Conservation (phyloP, 2,888 invertebrate genomes). For the Platynereis dumerilii region DNA sequence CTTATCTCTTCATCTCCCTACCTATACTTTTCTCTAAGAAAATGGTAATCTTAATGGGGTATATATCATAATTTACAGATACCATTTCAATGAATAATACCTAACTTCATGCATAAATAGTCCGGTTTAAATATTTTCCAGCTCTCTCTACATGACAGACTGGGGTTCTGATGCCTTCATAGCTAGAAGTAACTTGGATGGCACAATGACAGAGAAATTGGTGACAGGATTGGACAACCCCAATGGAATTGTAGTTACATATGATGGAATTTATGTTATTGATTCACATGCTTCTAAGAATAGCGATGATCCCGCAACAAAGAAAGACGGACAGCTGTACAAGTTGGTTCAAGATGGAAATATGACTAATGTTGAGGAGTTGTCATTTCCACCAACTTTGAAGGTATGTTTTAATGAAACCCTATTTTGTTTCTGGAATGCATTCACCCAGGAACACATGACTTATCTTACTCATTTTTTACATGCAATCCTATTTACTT, state of each 20-base stretch:
- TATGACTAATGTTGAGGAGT: not conserved
- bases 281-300: not conserved
- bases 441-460: too few relatives aligned
- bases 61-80: not conserved
- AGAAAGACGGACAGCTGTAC: conserved; percentile 14
- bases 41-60: not conserved
- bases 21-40: too few relatives aligned
- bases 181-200: conserved; percentile 47
- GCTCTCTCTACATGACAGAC: conserved; percentile 50
- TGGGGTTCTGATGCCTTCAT: conserved; percentile 46
- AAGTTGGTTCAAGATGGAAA: conserved; percentile 6
- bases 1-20: too few relatives aligned
- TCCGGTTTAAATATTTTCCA: conserved; percentile 33
- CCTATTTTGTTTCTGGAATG: not conserved
- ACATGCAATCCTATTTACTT: too few relatives aligned
- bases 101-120: not conserved
- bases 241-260: conserved; percentile 34
- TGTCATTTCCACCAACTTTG: too few relatives aligned
- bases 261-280: not conserved
- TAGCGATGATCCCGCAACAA: not conserved
- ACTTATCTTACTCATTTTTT: too few relatives aligned
- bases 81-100: not conserved
- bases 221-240: conserved; percentile 44
- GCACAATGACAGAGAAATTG: conserved; percentile 38
- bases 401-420: too few relatives aligned